These are phyloP conservation scores for Oryzias melastigma DNA, from an alignment of 2,113 vertebrate species.

Conservation along the genomic window DNA sequence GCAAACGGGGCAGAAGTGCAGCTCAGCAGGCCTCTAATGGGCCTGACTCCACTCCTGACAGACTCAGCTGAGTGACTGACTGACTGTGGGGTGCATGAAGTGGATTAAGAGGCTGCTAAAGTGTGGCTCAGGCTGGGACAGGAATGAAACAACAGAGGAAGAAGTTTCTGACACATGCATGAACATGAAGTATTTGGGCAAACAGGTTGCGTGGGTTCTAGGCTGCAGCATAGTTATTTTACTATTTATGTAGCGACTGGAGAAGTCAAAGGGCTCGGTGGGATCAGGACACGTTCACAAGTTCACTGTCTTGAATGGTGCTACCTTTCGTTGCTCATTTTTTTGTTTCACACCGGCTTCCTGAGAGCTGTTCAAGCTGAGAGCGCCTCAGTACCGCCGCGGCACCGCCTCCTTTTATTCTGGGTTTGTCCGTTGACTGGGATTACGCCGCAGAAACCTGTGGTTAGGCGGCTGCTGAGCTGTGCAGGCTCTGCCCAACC, in stretches of 20 bases:
- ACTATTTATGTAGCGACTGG: constrained; percentile 30
- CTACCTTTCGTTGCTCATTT: background rate
- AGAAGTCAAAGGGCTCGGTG: constrained; percentile 30
- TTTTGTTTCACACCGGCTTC: constrained; percentile 6
- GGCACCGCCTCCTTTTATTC: constrained; percentile 11
- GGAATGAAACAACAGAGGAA: background rate
- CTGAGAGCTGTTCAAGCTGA: constrained; percentile 8
- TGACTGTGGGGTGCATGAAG: no score
- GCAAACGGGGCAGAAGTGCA: no score
- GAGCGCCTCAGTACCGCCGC: constrained; percentile 9
- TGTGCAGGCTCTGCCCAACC: constrained; percentile 26
- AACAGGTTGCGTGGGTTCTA: constrained; percentile 11
- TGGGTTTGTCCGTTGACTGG: constrained; percentile 15
- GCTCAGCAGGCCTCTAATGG: no score
- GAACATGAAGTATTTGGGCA: background rate
- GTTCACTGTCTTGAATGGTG: constrained; percentile 8
- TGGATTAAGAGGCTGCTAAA: background rate
- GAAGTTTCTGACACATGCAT: constrained; percentile 3
- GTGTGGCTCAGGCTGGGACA: background rate
- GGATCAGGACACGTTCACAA: constrained; percentile 25
- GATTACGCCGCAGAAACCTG: constrained; percentile 18
- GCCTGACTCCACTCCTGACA: no score
- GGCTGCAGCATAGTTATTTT: constrained; percentile 16
- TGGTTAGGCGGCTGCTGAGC: constrained; percentile 28
- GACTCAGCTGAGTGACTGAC: no score